Conservation (phyloP, 2,888 invertebrate species). For the Trissoscelio sp. region DNA sequence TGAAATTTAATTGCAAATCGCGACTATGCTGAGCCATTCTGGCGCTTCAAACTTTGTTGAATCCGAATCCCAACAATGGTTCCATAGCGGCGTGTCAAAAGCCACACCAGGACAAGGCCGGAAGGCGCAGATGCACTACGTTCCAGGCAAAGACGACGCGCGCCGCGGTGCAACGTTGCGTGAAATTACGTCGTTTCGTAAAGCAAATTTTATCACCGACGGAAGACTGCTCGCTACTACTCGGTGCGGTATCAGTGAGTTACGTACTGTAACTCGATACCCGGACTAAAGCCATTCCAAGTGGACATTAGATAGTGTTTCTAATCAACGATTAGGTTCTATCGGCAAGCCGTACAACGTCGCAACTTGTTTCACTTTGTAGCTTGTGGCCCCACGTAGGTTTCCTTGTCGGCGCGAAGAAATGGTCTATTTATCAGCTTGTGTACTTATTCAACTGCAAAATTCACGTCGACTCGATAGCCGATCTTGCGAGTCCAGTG, state of each 20-base stretch:
- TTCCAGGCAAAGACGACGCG: conserved; percentile 50
- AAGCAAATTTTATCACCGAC: conserved; percentile 58
- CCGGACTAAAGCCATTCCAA: conserved; percentile 4
- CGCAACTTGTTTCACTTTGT: conserved; percentile 26
- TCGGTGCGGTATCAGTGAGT: conserved; percentile 22
- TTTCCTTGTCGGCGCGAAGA: conserved; percentile 10
- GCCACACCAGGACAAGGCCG: conserved; percentile 33
- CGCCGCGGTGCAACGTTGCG: conserved; percentile 66
- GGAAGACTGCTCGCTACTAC: conserved; percentile 14
- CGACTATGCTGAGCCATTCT: conserved; percentile 50
- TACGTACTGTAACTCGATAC: conserved; percentile 39
- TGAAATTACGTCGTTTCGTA: conserved; percentile 79
- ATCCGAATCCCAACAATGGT: conserved; percentile 54
- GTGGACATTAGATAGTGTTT: conserved; percentile 18
- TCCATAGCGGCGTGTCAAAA: conserved; percentile 55
- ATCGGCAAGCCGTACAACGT: conserved; percentile 37
- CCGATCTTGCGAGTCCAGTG: background rate
- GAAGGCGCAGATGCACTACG: conserved; percentile 46
- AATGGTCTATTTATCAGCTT: conserved; percentile 6
- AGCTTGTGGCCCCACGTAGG: background rate
- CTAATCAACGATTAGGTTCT: conserved; percentile 41
- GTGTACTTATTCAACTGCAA: background rate
- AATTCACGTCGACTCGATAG: background rate
- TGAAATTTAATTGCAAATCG: conserved; percentile 76
- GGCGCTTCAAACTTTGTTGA: conserved; percentile 72